Evolutionary conservation across 2,113 vertebrate species (phyloP), one percentile per base, ranked within the genome.

Genomic region (Morphnarchus princeps): DNA sequence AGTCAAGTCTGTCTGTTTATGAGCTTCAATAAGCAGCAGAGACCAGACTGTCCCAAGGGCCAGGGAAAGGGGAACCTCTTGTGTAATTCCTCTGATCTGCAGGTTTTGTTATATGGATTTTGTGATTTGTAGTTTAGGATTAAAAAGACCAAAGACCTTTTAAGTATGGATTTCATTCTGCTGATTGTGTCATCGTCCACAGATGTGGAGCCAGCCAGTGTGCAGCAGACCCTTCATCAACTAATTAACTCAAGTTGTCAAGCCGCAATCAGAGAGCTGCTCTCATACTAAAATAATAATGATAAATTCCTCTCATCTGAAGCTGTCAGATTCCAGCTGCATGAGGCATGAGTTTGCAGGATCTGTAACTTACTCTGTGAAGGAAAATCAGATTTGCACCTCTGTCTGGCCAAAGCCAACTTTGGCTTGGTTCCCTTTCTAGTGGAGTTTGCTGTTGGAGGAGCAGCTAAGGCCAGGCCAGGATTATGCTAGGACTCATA

Each of bases 231-330:
- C 94, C 89, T 87, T 96, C 84, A 97, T 96, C 93, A 96, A 18
- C 83, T 96, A 97, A 97, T 97, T 96, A 97, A 82, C 83, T 91
- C 5, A 10, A 85, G 73, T 72, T 96, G 94, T 97, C 91, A 93
- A 87, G 89, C 91, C 65, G 81, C 81, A 96, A 95, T 97, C 91
- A 96, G 73, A n/a, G 81, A 95, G 74, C 65, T 85, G 70, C 89
- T 95, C 87, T 91, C 70, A 25, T 52, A 45, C 70, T 93, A 65
- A 92, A 96, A 91, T 95, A 96, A 93, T 89, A 93, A 96, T 73
- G 94, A 96, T 76, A 70, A 93, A 92, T 93, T 84, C 62, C 81
- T 90, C 87, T 95, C 89, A 54, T 95, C 77, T 89, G 77, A 93
- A 72, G 80, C 83, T 91, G 88, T 94, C 78, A 84, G 81, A 47